A percentile compares a stretch with the other conserved stretches of the same genome.
Conservation (phyloP, 2,113 vertebrate genomes). For the Sciurus niger region DNA sequence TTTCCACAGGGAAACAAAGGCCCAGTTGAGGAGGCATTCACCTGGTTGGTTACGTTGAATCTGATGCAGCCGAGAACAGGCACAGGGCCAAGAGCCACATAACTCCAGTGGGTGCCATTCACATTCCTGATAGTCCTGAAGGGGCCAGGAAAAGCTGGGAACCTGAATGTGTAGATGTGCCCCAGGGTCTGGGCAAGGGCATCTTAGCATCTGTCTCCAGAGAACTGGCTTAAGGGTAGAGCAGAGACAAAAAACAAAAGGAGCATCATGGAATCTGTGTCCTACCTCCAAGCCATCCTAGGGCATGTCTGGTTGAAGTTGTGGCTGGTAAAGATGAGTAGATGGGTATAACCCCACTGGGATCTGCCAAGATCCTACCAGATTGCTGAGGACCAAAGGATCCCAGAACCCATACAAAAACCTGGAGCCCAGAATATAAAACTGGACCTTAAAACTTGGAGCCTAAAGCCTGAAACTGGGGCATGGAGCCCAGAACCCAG, state of each 20-base stretch:
- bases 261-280: neutral
- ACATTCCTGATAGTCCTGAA: neutral
- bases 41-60: neutral
- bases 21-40: neutral
- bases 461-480: neutral
- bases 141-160: neutral
- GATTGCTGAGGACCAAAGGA: neutral
- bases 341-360: neutral
- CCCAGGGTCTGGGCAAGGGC: neutral
- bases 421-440: neutral
- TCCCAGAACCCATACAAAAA: neutral
- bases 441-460: neutral
- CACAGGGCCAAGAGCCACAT: neutral
- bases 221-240: neutral
- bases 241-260: neutral
- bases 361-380: neutral
- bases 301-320: neutral
- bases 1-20: slow-evolving; percentile 8
- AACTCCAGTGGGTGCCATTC: neutral
- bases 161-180: neutral
- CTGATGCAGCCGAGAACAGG: neutral
- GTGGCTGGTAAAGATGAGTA: neutral
- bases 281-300: neutral
- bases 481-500: neutral
- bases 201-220: neutral